phyloP scores from a whole-genome alignment of 2,797 vertebrate genomes.

The Lacerta agilis region DNA sequence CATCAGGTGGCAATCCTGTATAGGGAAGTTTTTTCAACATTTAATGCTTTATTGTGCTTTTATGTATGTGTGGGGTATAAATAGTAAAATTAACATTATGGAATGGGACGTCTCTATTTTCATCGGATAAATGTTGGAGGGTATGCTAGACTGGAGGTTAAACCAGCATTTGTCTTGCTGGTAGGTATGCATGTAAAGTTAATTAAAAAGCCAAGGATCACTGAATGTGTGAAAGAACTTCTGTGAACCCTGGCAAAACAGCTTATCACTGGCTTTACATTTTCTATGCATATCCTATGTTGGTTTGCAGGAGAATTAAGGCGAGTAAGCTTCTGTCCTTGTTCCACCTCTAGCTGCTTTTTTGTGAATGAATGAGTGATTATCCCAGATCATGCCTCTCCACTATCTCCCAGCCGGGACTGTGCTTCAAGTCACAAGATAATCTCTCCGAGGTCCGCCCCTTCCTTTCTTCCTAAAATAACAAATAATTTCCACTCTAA shows the following conservation, averaged over 20 bases:
- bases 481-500: conserved; percentile 1
- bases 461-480: conserved; percentile 30
- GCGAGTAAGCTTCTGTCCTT: neutral
- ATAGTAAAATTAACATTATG: too few relatives aligned
- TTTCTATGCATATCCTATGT: neutral
- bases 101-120: too few relatives aligned
- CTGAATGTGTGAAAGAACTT: neutral
- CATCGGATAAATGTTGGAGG: neutral
- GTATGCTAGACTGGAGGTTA: neutral
- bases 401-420: neutral
- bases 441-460: neutral
- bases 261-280: neutral
- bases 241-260: neutral
- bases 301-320: neutral
- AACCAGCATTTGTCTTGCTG: neutral
- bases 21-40: too few relatives aligned
- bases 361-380: conserved; percentile 31
- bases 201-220: neutral
- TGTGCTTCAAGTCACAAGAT: conserved; percentile 3
- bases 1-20: too few relatives aligned
- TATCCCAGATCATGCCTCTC: neutral
- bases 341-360: conserved; percentile 15
- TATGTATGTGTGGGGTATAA: too few relatives aligned
- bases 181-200: neutral
- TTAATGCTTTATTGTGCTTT: too few relatives aligned